These are phyloP conservation scores for Drosophila sucinea DNA, from an alignment of 1,140 invertebrate species.

Conservation along the genomic window DNA sequence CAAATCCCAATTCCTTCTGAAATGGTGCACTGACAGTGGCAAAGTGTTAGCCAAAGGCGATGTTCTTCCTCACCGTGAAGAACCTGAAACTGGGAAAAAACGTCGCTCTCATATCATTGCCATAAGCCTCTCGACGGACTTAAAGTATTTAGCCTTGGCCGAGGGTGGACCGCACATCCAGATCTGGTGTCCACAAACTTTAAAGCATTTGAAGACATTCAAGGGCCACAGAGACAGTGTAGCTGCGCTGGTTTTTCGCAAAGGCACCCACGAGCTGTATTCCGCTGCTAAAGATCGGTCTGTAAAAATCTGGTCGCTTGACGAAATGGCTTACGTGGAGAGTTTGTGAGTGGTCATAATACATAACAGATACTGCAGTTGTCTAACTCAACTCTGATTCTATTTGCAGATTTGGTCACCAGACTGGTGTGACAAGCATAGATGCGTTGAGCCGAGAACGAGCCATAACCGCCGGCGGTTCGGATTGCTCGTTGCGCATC, in stretches of 20 bases:
- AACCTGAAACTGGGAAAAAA: slow-evolving; percentile 84
- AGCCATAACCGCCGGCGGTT: slow-evolving; percentile 94
- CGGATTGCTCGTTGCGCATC: slow-evolving; percentile 92
- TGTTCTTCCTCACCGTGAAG: slow-evolving; percentile 83
- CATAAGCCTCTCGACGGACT: slow-evolving; percentile 92
- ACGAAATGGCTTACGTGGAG: slow-evolving; percentile 98
- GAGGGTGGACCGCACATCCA: slow-evolving; percentile 90
- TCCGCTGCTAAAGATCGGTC: slow-evolving; percentile 92
- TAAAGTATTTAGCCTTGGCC: slow-evolving; percentile 92
- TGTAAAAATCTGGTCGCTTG: slow-evolving; percentile 96
- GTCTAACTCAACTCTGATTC: neutral
- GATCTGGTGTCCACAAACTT: slow-evolving; percentile 91
- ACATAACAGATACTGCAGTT: neutral
- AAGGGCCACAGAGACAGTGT: slow-evolving; percentile 90
- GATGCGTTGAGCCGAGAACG: slow-evolving; percentile 93
- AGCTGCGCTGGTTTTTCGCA: slow-evolving; percentile 93
- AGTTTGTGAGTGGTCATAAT: slow-evolving; percentile 87
- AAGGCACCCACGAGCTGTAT: slow-evolving; percentile 94
- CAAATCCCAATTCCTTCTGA: slow-evolving; percentile 94
- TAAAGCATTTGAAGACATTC: slow-evolving; percentile 92
- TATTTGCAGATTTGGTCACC: slow-evolving; percentile 92
- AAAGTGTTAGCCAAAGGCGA: slow-evolving; percentile 67
- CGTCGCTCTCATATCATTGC: slow-evolving; percentile 85
- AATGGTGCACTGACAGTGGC: slow-evolving; percentile 87
- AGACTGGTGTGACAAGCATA: slow-evolving; percentile 93